Evolutionary conservation across 2,888 invertebrate genomes (phyloP), one percentile per base, ranked within the genome.

Genomic region (Cheilosia variabilis): DNA sequence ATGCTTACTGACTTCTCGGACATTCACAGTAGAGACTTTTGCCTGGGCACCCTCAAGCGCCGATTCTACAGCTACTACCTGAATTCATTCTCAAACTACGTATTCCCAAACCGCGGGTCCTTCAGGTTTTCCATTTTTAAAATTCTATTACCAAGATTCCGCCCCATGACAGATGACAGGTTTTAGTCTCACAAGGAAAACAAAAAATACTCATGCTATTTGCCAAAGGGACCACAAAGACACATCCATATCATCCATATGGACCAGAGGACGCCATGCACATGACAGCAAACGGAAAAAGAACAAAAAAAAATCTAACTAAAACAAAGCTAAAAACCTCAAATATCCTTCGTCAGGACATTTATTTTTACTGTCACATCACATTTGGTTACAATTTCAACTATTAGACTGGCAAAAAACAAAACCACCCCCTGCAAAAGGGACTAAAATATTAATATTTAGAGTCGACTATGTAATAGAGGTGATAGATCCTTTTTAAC

Each of bases 381-480:
- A 62, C 55, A 72, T 62, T 77, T 37, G 43, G 65, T 76, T 63
- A 62, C 60, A 77, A 24, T 52, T 76, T 69, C 1, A 6, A 75
- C 9, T 19, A 73, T 10, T 47, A 10, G 22, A 50, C 3, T 9
- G 6, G 17, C 6, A 27, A 27, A 68, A 4, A 45, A 55, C 15
- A 58, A 15, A 15, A 13, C 63, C 24, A 43, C 31, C 9, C 31
- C 31, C 31, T 9, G 7, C 79, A 75, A 75, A 78, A 66, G 58
- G 79, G 69, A 76, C 53, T 52, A 79, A 27, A 69, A 75, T 75
- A 84, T 84, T 75, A 75, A 80, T 84, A 79, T 79, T 84, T 76
- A 71, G 63, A 75, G 57, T 17, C 80, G 58, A 53, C 17, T 19
- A 19, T 43, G 75, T 75, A 75, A 79, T 55, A 63, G 65, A 71